Base-by-base conservation (phyloP, 2,888 invertebrate genomes). In the Poecilobothrus nobilitatus region DNA sequence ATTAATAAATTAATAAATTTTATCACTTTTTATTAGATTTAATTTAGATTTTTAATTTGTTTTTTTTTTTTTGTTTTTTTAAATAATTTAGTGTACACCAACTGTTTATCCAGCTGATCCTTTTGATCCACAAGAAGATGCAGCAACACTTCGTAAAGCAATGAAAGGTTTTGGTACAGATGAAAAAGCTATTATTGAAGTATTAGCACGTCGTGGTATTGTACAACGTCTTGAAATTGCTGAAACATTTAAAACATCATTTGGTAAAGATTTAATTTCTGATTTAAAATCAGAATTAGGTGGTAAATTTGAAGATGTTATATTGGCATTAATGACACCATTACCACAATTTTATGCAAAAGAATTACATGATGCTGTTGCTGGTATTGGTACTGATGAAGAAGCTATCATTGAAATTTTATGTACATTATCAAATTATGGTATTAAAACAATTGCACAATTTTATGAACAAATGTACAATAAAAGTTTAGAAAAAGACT, bases 161-260 rank as follows among this genome's bases (percentile, higher is more conserved):
- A 94, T 95, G 94, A 95, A 95, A 81, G 95, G 94, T 69, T 89
- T 95, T 76, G 94, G 95, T 69, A 94, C 95, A 44, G 93, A 96
- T 78, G 95, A 96, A 80, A 91, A 91, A 77, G 89, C 94, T 70
- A 93, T 97, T 80, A 94, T 95, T 76, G 92, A 94, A 77, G 89
- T 97, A 9, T 85, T 97, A 63, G 92, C 92, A 69, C 89, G 90
- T 73, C 88, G 97, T 72, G 93, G 93, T 71, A 94, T 95, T 79
- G 90, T 90, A 6, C 97, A 97, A 82, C 88, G 97, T 71, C 85
- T 95, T 74, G 91, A 95, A 82, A 94, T 98, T 77, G 89, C 92
- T 65, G 91, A 91, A 80, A 89, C 91, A 27, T 98, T 91, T 84
- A 97, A 97, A 83, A 92, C 94, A 37, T 86, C 91, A 76, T 97